Evolutionary conservation across 2,113 vertebrate genomes (phyloP).

Genomic region (Tragelaphus imberbis): DNA sequence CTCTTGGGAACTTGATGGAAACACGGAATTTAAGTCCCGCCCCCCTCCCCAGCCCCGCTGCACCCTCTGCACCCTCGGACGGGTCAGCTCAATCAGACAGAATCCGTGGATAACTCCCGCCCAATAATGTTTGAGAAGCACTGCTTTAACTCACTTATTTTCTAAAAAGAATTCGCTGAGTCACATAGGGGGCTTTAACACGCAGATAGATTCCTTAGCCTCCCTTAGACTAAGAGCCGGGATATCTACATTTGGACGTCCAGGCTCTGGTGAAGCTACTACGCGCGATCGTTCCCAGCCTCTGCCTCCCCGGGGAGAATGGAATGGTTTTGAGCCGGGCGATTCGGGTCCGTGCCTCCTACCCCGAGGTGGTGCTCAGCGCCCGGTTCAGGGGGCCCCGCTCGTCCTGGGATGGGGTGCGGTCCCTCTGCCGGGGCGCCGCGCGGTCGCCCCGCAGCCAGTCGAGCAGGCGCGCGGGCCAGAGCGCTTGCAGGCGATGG

Average conservation of each 20-base stretch:
- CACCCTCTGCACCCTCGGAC: accelerated
- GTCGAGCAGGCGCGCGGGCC: not conserved
- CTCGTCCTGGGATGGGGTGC: not conserved
- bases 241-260: accelerated
- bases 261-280: accelerated
- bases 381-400: not conserved
- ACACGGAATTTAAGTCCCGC: accelerated
- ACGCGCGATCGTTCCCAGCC: accelerated
- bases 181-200: accelerated
- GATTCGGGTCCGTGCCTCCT: not conserved
- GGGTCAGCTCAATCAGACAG: not conserved
- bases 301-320: not conserved
- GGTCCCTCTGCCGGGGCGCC: accelerated
- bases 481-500: accelerated
- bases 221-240: not conserved
- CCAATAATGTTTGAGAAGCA: not conserved
- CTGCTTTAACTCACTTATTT: not conserved
- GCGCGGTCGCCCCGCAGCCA: not conserved
- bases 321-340: not conserved
- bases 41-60: not conserved
- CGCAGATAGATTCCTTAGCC: not conserved
- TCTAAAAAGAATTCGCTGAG: not conserved
- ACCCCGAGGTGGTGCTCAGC: not conserved
- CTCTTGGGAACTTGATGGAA: not conserved
- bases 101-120: not conserved